Conservation (phyloP, 2,888 invertebrate genomes). For the Byasa hedistus region DNA sequence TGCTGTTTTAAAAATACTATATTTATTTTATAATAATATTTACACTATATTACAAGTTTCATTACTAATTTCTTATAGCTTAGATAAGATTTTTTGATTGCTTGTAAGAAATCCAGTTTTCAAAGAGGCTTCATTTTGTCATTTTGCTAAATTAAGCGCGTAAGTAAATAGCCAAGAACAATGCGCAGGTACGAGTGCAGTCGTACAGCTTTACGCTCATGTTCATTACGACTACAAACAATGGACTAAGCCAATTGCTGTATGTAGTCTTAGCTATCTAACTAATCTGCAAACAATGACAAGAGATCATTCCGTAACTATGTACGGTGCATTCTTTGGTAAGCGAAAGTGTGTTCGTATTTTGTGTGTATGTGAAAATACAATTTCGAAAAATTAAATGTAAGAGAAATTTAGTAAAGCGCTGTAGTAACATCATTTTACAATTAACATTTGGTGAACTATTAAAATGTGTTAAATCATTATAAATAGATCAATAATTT, state of each 20-base stretch:
- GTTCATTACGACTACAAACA: slow-evolving; percentile 38
- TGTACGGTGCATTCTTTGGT: slow-evolving; percentile 47
- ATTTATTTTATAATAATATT: slow-evolving; percentile 1
- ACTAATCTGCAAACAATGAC: slow-evolving; percentile 66
- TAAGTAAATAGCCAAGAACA: slow-evolving; percentile 35
- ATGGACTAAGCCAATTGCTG: slow-evolving; percentile 38
- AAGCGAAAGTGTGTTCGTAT: slow-evolving; percentile 66
- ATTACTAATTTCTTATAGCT: background rate
- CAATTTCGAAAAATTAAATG: slow-evolving; percentile 55
- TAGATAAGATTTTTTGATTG: background rate
- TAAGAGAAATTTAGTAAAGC: slow-evolving; percentile 38
- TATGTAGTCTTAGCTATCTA: slow-evolving; percentile 34
- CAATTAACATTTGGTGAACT: background rate
- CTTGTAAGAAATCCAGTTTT: background rate
- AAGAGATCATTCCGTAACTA: slow-evolving; percentile 49
- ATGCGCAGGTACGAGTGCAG: slow-evolving; percentile 38
- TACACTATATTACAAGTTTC: too few species aligned
- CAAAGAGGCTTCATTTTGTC: slow-evolving; percentile 25
- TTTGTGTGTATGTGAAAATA: slow-evolving; percentile 66
- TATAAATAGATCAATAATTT: too few species aligned
- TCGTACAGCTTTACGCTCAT: slow-evolving; percentile 40
- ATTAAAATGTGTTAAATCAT: background rate
- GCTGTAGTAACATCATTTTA: slow-evolving; percentile 1
- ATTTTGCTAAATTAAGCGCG: slow-evolving; percentile 7
- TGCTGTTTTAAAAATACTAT: too few species aligned